Evolutionary conservation across 2,888 invertebrate species (phyloP), one percentile per base, ranked within the genome.

Genomic region (Drosophila nr. perissopoda): DNA sequence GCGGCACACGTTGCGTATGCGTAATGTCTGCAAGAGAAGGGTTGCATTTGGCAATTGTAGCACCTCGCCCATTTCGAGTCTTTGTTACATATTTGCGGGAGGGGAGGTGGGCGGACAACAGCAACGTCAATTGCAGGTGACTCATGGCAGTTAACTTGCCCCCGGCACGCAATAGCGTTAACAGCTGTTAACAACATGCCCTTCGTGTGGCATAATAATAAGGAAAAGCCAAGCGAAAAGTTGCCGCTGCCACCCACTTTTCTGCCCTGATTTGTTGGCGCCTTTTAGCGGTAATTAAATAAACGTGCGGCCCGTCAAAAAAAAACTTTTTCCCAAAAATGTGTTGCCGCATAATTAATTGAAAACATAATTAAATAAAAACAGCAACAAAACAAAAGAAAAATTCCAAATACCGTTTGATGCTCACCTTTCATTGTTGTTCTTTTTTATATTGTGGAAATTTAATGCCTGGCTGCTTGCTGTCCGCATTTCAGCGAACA

Each of bases 171-270:
- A 76, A 89, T 60, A 67, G 63, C 75, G 71, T 74, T 85, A 87
- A 82, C 85, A 83, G 85, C 83, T 82, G 80, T 76, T 89, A 87
- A 82, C 81, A 74, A 80, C 66, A 75, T 68, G 81, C 72, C 79
- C 77, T 88, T 84, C 86, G 88, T 87, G 89, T 70, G 87, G 87
- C 83, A 86, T 85, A 82, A 83, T 83, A 88, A 88, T 83, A 79
- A 86, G 84, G 71, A 48, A 63, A 42, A 66, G 61, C 38, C 46
- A 34, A 61, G 46, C 57, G n/a, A 33, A 61, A 25, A 25, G 27
- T 56, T 38, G 13, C 36, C 36, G 11, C 27, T 27, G 25, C 49
- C 49, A 18, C 40, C 61, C 56, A n/a, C 25, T 16, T 21, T 21
- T n/a, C 48, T 10, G 10, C 31, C 38, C 60, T 48, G 69, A 76